phyloP scores from a whole-genome alignment of 2,113 vertebrate species.

The Crocuta crocuta region DNA sequence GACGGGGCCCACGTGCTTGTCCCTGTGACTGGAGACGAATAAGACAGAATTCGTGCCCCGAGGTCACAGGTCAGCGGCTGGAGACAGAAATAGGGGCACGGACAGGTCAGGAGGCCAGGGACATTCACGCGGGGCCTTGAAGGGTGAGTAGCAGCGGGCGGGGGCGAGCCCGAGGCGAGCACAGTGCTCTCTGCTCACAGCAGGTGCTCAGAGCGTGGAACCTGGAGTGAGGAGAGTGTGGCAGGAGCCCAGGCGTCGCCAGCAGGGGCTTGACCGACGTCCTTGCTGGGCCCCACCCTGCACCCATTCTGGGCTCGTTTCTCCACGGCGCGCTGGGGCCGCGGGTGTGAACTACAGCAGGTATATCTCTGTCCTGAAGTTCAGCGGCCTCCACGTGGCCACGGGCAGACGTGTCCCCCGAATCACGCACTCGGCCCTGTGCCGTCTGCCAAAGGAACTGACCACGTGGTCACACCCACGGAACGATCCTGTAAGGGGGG shows the following conservation, averaged over 20 bases:
- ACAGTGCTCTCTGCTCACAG: neutral
- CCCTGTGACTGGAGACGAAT: neutral
- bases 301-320: neutral
- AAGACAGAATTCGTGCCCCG: neutral
- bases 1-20: neutral
- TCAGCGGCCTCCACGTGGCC: no score
- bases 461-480: neutral
- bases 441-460: neutral
- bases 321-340: neutral
- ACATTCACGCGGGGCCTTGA: rapidly evolving
- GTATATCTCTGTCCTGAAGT: neutral
- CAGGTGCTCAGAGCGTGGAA: neutral
- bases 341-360: neutral
- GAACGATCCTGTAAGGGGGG: no score
- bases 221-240: neutral
- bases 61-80: neutral
- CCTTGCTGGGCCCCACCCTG: neutral
- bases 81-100: neutral
- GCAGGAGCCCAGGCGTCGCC: neutral
- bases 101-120: neutral
- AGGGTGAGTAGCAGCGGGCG: neutral
- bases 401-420: neutral
- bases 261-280: neutral
- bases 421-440: rapidly evolving
- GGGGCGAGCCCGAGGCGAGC: neutral